Evolutionary conservation across 1,140 invertebrate species (phyloP).

Genomic region (Nasonia giraulti): DNA sequence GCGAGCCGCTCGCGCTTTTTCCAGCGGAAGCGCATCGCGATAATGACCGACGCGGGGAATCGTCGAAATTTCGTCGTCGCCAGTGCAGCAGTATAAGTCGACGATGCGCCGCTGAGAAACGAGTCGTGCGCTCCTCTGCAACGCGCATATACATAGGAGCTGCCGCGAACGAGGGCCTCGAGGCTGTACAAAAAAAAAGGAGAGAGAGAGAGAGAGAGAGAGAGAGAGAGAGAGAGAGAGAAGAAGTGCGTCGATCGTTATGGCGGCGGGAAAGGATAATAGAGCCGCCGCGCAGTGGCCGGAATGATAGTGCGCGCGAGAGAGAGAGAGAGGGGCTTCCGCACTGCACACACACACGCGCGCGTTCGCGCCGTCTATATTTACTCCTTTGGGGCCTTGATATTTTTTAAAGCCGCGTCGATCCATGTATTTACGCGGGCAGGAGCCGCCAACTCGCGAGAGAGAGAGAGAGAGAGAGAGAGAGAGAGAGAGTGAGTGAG

Average conservation of each 20-base stretch:
- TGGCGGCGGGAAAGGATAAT: neutral
- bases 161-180: neutral
- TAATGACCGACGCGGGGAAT: neutral
- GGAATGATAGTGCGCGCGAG: neutral
- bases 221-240: too few relatives aligned
- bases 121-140: too few relatives aligned
- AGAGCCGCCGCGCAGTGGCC: neutral
- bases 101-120: too few relatives aligned
- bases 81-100: too few relatives aligned
- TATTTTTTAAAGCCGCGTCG: slow-evolving; percentile 38
- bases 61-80: neutral
- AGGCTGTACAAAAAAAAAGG: neutral
- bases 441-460: slow-evolving; percentile 6
- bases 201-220: too few relatives aligned
- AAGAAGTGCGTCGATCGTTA: neutral
- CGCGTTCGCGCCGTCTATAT: neutral
- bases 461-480: too few relatives aligned
- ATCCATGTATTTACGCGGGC: slow-evolving; percentile 43
- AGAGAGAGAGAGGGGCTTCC: neutral
- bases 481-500: neutral
- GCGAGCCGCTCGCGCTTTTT: neutral
- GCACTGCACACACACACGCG: neutral
- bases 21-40: neutral
- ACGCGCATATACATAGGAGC: too few relatives aligned
- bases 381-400: slow-evolving; percentile 18